Percentiles rank a stretch among this genome's conserved stretches.
phyloP scores from a whole-genome alignment of 2,888 invertebrate species.

The Apamea epomidion region DNA sequence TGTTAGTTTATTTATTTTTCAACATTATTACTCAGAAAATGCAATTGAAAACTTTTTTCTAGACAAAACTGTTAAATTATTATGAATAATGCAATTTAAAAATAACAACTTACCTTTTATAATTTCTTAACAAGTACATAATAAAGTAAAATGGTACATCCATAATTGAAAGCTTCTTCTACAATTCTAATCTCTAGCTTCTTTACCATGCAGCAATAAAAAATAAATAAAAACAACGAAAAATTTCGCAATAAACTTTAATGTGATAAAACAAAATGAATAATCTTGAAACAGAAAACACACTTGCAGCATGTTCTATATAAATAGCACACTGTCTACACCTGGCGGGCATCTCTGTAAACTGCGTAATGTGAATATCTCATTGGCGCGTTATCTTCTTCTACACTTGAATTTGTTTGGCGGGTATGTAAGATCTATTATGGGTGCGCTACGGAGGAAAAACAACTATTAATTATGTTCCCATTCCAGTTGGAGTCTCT shows the following conservation, averaged over 20 bases:
- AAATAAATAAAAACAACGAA: constrained; percentile 80
- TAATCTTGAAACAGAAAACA: constrained; percentile 78
- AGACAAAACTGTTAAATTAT: neutral
- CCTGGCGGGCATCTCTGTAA: constrained; percentile 73
- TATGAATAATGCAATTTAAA: constrained; percentile 16
- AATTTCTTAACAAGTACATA: constrained; percentile 3
- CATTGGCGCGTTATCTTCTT: constrained; percentile 79
- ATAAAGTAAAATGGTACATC: constrained; percentile 34
- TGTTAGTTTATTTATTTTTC: neutral
- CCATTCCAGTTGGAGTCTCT: constrained; percentile 11
- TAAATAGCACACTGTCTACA: constrained; percentile 82
- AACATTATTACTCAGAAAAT: neutral
- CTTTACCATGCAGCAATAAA: constrained; percentile 85
- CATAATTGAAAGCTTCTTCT: constrained; percentile 54
- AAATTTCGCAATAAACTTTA: constrained; percentile 85
- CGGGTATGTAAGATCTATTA: constrained; percentile 84
- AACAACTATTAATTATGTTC: constrained; percentile 59
- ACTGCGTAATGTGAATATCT: constrained; percentile 63
- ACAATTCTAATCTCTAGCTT: constrained; percentile 62
- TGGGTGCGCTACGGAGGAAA: constrained; percentile 89
- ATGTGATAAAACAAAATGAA: constrained; percentile 83
- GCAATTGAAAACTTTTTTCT: neutral
- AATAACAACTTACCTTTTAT: constrained; percentile 59
- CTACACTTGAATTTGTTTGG: constrained; percentile 88
- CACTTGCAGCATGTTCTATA: constrained; percentile 78